Conservation (phyloP, 2,888 invertebrate species). For the Machimus rusticus region DNA sequence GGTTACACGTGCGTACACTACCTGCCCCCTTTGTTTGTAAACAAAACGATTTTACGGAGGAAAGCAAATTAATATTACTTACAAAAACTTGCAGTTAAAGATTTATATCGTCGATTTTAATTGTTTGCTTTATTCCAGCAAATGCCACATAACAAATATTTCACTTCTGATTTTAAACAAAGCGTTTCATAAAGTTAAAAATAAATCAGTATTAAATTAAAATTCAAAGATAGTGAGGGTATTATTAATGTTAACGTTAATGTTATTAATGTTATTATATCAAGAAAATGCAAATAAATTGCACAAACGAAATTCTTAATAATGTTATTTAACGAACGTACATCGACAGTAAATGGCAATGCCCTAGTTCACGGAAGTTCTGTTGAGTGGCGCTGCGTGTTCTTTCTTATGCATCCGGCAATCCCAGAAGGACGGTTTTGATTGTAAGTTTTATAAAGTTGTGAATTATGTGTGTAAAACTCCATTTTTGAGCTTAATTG, state of each 20-base stretch:
- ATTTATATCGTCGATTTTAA: not conserved
- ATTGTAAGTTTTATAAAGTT: not conserved
- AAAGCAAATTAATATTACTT: not conserved
- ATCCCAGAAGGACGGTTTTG: not conserved
- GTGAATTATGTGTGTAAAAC: not conserved
- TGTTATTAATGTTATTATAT: not conserved
- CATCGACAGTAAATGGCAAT: not conserved
- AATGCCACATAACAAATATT: not conserved
- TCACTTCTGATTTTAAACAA: not conserved
- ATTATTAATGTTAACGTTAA: too few species aligned
- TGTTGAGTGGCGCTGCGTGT: not conserved
- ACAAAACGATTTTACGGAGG: slow-evolving; percentile 17
- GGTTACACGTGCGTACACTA: slow-evolving; percentile 29
- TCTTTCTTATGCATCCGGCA: slow-evolving; percentile 34
- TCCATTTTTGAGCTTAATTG: not conserved
- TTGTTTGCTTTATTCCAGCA: not conserved
- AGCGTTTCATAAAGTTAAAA: not conserved
- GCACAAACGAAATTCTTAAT: not conserved
- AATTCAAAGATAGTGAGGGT: too few species aligned
- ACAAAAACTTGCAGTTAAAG: not conserved
- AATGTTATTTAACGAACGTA: not conserved
- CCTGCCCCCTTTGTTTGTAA: slow-evolving; percentile 37
- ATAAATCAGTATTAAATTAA: not conserved
- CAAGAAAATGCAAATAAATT: not conserved
- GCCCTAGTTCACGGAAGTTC: not conserved